Evolutionary conservation across 2,797 vertebrate genomes (phyloP).

Genomic region (Arrhamphus sclerolepis): DNA sequence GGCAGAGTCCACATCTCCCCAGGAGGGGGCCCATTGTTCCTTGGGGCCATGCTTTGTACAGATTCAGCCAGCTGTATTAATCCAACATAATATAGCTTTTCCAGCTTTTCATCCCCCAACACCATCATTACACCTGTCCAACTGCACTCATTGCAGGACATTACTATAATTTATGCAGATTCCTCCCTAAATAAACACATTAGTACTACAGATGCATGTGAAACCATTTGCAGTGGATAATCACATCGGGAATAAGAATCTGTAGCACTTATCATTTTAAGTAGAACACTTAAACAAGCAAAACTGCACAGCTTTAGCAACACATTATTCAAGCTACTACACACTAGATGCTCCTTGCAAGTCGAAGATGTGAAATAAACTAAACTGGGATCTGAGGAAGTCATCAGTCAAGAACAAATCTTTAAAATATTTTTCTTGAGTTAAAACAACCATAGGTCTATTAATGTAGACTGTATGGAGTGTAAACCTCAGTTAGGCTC

Average conservation of each 20-base stretch:
- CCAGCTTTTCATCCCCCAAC: too few relatives aligned
- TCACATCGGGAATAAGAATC: slow-evolving; percentile 47
- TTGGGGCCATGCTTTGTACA: too few relatives aligned
- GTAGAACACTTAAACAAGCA: slow-evolving; percentile 48
- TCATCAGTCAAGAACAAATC: neutral
- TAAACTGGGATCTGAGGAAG: slow-evolving; percentile 29
- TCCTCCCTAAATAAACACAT: slow-evolving; percentile 47
- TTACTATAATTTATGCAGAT: slow-evolving; percentile 50
- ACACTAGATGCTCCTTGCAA: slow-evolving; percentile 28
- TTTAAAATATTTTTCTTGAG: too few relatives aligned
- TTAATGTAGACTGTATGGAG: too few relatives aligned
- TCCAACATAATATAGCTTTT: too few relatives aligned
- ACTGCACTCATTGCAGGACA: slow-evolving; percentile 18
- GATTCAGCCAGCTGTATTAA: too few relatives aligned
- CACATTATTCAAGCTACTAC: slow-evolving; percentile 51
- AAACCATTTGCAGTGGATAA: slow-evolving; percentile 53
- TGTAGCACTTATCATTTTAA: slow-evolving; percentile 68
- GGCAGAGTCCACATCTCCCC: too few relatives aligned
- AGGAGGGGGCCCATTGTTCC: too few relatives aligned
- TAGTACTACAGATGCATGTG: slow-evolving; percentile 47
- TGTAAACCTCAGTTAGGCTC: too few relatives aligned
- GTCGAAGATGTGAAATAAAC: slow-evolving; percentile 36
- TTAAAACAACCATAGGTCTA: too few relatives aligned
- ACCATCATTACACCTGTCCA: slow-evolving; percentile 18
- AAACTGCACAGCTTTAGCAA: slow-evolving; percentile 43